A percentile compares a stretch with the other conserved stretches of the same genome.
These are phyloP conservation scores for Parazoanthus atlanticus DNA, from an alignment of 92 coral and sea anemone genomes.

Conservation along the genomic window DNA sequence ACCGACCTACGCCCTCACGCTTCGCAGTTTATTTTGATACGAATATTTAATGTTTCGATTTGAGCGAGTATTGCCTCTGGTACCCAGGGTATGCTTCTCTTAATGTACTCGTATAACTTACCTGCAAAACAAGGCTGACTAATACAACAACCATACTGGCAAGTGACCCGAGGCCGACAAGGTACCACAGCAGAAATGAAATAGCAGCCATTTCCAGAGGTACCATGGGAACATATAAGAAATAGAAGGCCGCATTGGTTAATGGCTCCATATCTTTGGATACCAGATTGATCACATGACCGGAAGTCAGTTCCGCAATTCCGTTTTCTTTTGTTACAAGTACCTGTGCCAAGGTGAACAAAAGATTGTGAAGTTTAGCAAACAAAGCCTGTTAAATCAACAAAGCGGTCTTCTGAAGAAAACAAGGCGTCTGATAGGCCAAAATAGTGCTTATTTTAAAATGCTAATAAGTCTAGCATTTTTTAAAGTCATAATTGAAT, in stretches of 20 bases:
- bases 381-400: too few species aligned
- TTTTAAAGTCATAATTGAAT: too few species aligned
- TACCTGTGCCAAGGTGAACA: background rate
- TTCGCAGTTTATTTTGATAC: too few species aligned
- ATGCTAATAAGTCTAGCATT: too few species aligned
- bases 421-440: too few species aligned
- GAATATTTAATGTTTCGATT: too few species aligned
- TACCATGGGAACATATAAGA: background rate
- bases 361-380: background rate
- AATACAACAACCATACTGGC: background rate
- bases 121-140: background rate
- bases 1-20: too few species aligned
- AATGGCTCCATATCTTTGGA: slow-evolving; percentile 5
- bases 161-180: background rate
- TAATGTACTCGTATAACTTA: background rate
- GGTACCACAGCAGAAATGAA: background rate
- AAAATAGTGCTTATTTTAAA: too few species aligned
- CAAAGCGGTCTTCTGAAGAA: too few species aligned
- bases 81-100: too few species aligned
- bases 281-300: background rate
- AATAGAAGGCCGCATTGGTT: background rate
- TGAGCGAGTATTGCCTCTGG: too few species aligned
- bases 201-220: background rate
- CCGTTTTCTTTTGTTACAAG: background rate
- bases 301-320: slow-evolving; percentile 5